Evolutionary conservation across 2,797 vertebrate genomes (phyloP), one percentile per base, ranked within the genome.

Genomic region (Phoxinus dragarum): DNA sequence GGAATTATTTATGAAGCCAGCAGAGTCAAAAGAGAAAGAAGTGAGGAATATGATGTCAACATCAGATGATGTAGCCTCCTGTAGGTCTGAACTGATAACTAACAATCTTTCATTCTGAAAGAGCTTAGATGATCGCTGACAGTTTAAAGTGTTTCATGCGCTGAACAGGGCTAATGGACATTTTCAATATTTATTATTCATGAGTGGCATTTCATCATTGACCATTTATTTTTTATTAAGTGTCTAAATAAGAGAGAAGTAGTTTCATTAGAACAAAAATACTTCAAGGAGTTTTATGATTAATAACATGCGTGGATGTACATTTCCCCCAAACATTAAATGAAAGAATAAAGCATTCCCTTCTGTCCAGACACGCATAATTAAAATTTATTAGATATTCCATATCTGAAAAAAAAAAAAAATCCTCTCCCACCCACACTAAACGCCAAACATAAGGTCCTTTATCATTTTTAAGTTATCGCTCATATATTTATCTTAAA

Each of bases 381-480:
- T 27, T 27, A 27, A 27, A 27, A 27, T 27, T 1, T 27, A 27
- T 27, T 27, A 27, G 27, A 1, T 27, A 27, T 27, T 27, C 27
- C 27, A 27, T 27, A 27, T 27, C 27, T 27, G 27, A 27, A 27
- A 27, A 27, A 27, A 27, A 27, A 27, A 27, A 27, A n/a, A n/a
- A n/a, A n/a, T n/a, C 9, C 6, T 3, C 11, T 16, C 4, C 47
- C 49, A 59, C 66, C 38, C 38, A 78, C 82, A 59, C 49, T 23
- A 36, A 79, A 79, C 8, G n/a, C 56, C 82, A 69, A 69, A 31
- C 82, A 84, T 69, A 69, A 69, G 82, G 31, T 66, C 59, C 87
- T 88, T 88, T 66, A 92, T 89, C 59, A 79, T 19, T 73, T 82
- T 47, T 84, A n/a, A 34, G 59, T 56, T 66, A 84, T 10, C 12